Evolutionary conservation across 2,797 vertebrate genomes (phyloP).

Genomic region (Varecia variegata): DNA sequence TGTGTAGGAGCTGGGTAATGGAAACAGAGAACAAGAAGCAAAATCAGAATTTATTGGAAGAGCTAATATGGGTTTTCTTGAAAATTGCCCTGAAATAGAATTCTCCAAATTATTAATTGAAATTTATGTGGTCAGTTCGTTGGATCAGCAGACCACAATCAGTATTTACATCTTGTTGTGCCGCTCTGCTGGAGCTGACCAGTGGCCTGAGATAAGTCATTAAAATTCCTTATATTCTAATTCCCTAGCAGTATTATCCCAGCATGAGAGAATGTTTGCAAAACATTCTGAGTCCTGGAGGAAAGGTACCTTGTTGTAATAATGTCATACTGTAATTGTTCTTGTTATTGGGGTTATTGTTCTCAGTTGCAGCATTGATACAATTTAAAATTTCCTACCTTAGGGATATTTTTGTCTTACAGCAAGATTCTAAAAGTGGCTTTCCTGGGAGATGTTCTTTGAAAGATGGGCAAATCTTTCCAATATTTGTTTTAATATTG

Average conservation of each 20-base stretch:
- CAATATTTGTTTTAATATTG: constrained; percentile 74
- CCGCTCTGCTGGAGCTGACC: background rate
- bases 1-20: background rate
- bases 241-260: background rate
- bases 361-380: background rate
- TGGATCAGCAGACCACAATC: background rate
- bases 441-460: constrained; percentile 43
- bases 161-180: constrained; percentile 7
- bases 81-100: constrained; percentile 20
- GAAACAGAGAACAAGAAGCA: background rate
- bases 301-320: background rate
- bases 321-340: background rate
- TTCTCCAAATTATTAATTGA: background rate
- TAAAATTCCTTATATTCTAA: constrained; percentile 26
- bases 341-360: background rate
- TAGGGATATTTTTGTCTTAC: constrained; percentile 29
- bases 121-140: background rate
- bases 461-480: constrained; percentile 50
- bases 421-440: constrained; percentile 17
- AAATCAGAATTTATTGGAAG: background rate
- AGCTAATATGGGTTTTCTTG: background rate
- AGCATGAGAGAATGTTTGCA: background rate
- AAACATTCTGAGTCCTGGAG: background rate
- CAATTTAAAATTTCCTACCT: constrained; percentile 11
- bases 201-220: constrained; percentile 27